These are phyloP conservation scores for Avahi laniger DNA, from an alignment of 2,797 vertebrate species.

Conservation along the genomic window DNA sequence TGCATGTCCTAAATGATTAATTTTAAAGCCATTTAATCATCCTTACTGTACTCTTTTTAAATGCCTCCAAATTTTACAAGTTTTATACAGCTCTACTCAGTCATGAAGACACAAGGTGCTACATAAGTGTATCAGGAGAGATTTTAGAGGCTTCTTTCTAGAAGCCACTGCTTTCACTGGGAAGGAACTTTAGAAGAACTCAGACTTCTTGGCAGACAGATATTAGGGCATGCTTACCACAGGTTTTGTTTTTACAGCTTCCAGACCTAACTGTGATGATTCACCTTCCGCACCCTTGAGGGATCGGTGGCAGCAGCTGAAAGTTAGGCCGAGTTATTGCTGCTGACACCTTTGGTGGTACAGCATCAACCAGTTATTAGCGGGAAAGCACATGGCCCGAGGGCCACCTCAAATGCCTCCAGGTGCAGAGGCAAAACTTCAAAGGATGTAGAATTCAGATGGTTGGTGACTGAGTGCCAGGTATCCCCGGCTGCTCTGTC, in stretches of 20 bases:
- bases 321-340: conserved; percentile 10
- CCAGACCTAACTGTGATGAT: neutral
- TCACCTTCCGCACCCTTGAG: neutral
- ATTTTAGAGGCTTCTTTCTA: neutral
- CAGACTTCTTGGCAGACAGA: neutral
- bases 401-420: neutral
- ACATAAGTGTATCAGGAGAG: neutral
- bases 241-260: neutral
- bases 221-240: rapidly evolving
- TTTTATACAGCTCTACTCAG: neutral
- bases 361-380: neutral
- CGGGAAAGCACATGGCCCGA: neutral
- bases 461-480: neutral
- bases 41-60: neutral
- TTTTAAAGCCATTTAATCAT: neutral
- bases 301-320: neutral
- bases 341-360: neutral
- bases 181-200: neutral
- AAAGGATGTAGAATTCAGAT: conserved; percentile 25
- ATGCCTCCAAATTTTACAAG: neutral
- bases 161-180: neutral
- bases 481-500: conserved; percentile 22
- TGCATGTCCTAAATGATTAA: neutral
- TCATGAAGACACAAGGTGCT: neutral
- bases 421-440: conserved; percentile 37